Evolutionary conservation across 2,888 invertebrate species (phyloP).

Genomic region (Dysmachus trigonus): DNA sequence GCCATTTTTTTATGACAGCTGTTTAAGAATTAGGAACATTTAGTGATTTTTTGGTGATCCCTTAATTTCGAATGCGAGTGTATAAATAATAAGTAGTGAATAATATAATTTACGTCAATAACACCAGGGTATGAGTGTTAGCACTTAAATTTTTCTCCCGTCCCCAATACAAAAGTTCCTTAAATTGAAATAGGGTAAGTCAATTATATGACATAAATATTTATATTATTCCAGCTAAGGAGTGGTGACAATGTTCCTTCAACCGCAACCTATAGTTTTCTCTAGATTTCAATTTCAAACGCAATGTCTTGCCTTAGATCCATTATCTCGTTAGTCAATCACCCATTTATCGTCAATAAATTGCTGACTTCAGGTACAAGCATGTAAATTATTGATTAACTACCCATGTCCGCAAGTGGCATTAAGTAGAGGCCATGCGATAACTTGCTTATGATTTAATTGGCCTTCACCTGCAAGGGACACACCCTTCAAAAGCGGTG

Average conservation of each 20-base stretch:
- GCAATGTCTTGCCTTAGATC: background rate
- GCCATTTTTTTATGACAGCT: too few relatives aligned
- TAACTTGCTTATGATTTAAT: background rate
- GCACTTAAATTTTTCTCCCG: background rate
- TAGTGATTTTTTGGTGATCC: too few relatives aligned
- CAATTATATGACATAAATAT: background rate
- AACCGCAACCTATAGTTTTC: background rate
- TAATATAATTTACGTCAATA: too few relatives aligned
- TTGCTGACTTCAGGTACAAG: background rate
- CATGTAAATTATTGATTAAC: background rate
- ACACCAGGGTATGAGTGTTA: too few relatives aligned
- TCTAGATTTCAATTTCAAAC: background rate
- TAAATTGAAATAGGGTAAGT: background rate
- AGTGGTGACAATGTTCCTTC: background rate
- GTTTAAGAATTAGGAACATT: too few relatives aligned
- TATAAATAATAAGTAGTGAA: too few relatives aligned
- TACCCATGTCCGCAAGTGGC: background rate
- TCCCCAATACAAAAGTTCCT: background rate
- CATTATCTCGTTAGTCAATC: background rate
- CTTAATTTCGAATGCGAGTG: too few relatives aligned
- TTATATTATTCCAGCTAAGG: background rate
- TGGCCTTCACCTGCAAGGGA: background rate
- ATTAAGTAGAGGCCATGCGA: background rate
- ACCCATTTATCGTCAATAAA: background rate
- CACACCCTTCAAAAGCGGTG: background rate